These are phyloP conservation scores for Sceloporus undulatus DNA, from an alignment of 2,113 vertebrate species.

Conservation along the genomic window DNA sequence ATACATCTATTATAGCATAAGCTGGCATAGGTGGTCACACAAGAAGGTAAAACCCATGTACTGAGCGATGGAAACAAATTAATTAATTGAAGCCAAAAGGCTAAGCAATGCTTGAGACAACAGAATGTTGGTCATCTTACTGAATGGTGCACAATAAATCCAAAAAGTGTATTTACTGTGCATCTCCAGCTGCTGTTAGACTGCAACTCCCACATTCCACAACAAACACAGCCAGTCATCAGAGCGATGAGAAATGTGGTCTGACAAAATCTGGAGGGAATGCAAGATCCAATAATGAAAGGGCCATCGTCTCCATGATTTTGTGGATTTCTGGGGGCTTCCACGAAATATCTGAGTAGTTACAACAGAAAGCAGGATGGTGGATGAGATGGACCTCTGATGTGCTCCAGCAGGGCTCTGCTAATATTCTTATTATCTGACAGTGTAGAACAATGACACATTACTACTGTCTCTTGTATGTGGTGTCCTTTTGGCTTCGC, in stretches of 20 bases:
- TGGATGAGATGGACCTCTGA: not conserved
- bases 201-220: not conserved
- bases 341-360: not conserved
- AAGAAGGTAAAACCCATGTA: not conserved
- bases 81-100: not conserved
- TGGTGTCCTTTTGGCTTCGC: not conserved
- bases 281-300: not conserved
- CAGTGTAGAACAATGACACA: not conserved
- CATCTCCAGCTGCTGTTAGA: not conserved
- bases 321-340: not conserved
- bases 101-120: not conserved
- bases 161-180: not conserved
- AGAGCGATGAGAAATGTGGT: not conserved
- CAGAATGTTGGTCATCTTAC: not conserved
- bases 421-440: no score
- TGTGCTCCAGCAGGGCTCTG: not conserved
- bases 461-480: not conserved
- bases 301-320: not conserved
- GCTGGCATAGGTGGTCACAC: not conserved
- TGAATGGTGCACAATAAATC: not conserved
- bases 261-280: not conserved
- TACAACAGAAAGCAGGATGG: not conserved
- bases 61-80: not conserved
- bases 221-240: not conserved
- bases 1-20: not conserved